Conservation (phyloP, 2,888 invertebrate species). For the Camptogramma bilineatum region DNA sequence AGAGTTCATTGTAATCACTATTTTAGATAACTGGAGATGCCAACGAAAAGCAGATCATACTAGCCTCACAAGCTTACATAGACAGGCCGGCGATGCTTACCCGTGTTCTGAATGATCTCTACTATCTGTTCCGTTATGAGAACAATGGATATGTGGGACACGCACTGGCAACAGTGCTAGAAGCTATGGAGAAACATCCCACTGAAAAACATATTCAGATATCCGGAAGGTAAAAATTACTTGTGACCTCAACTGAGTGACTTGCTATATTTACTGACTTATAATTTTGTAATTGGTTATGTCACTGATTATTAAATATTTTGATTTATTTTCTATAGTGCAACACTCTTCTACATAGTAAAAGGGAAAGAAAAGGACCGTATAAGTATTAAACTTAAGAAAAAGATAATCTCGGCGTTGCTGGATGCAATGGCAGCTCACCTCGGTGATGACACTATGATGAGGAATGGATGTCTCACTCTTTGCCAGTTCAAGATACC, state of each 20-base stretch:
- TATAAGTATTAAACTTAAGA: conserved; percentile 90
- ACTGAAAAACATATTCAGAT: conserved; percentile 96
- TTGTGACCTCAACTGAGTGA: background rate
- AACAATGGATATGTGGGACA: conserved; percentile 90
- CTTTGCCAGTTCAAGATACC: conserved; percentile 98
- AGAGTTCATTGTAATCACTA: background rate
- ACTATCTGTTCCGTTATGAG: conserved; percentile 93
- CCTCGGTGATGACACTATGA: conserved; percentile 95
- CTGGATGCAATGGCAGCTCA: conserved; percentile 96
- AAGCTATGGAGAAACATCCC: conserved; percentile 95
- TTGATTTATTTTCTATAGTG: conserved; percentile 83
- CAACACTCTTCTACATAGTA: conserved; percentile 97
- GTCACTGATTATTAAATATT: background rate
- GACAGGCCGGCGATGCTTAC: conserved; percentile 93
- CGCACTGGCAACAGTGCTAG: conserved; percentile 92
- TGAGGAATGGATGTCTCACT: conserved; percentile 97
- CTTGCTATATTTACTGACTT: background rate
- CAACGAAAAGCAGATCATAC: conserved; percentile 95
- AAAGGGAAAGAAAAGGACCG: conserved; percentile 92
- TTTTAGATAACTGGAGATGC: conserved; percentile 94
- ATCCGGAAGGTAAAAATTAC: conserved; percentile 89
- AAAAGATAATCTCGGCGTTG: conserved; percentile 92
- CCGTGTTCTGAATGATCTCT: conserved; percentile 95
- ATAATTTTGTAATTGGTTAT: background rate
- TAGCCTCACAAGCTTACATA: conserved; percentile 93